Evolutionary conservation across 2,113 vertebrate species (phyloP).

Genomic region (Gambusia holbrooki): DNA sequence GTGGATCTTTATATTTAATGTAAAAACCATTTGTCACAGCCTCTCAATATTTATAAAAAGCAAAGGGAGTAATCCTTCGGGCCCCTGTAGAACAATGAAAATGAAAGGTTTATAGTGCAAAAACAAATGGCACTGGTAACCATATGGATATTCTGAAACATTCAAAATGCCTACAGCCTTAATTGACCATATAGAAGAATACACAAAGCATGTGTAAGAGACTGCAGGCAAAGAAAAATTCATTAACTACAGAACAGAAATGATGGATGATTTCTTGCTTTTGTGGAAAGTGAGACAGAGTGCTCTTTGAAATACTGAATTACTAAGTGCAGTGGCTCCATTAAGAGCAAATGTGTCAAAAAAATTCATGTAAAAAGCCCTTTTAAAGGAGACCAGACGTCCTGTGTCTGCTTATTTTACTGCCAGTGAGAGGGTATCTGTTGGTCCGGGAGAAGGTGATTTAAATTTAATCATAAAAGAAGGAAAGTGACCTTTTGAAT

Average conservation of each 20-base stretch:
- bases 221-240: constrained; percentile 41
- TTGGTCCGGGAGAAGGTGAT: constrained; percentile 43
- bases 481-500: constrained; percentile 48
- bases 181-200: constrained; percentile 34
- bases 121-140: neutral
- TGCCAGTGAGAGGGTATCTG: constrained; percentile 37
- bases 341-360: constrained; percentile 51
- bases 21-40: constrained; percentile 9
- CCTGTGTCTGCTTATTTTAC: constrained; percentile 31
- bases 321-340: constrained; percentile 51
- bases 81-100: constrained; percentile 25
- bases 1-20: constrained; percentile 21
- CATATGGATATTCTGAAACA: constrained; percentile 8
- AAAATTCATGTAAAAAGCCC: constrained; percentile 35
- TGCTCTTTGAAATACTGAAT: constrained; percentile 56
- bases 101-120: constrained; percentile 34
- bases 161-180: constrained; percentile 7
- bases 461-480: constrained; percentile 58
- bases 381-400: constrained; percentile 48
- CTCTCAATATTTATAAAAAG: constrained; percentile 38
- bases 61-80: constrained; percentile 4
- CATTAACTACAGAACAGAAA: constrained; percentile 59
- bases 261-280: constrained; percentile 60
- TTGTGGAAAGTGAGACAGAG: constrained; percentile 56
- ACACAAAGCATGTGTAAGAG: constrained; percentile 13